Evolutionary conservation across 2,888 invertebrate genomes (phyloP).

Genomic region (Drosophila birchii): DNA sequence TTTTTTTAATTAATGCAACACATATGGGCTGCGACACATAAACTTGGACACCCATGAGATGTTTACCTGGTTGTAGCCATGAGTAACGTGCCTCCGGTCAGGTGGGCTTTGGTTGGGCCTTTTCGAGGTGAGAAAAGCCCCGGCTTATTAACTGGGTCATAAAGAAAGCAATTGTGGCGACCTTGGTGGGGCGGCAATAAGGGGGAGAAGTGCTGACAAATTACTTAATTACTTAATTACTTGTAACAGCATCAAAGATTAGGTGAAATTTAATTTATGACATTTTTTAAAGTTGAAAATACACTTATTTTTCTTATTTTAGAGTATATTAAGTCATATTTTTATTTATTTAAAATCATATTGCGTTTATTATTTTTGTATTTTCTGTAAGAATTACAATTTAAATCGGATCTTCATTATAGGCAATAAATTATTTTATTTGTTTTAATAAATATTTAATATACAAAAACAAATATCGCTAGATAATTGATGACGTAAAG

Average conservation of each 20-base stretch:
- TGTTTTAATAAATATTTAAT: not conserved
- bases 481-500: conserved; percentile 29
- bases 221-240: not conserved
- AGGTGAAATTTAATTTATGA: not conserved
- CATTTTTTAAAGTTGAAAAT: not conserved
- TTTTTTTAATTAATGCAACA: conserved; percentile 72
- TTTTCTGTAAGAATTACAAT: not conserved
- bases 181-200: conserved; percentile 52
- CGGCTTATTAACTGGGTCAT: conserved; percentile 58
- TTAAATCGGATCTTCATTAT: not conserved
- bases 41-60: conserved; percentile 13
- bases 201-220: not conserved
- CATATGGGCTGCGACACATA: conserved; percentile 38
- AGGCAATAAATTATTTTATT: not conserved
- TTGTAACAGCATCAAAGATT: no score
- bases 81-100: conserved; percentile 64
- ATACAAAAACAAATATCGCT: not conserved
- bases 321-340: no score
- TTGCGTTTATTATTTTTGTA: no score
- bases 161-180: conserved; percentile 62
- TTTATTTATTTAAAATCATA: no score
- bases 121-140: conserved; percentile 38
- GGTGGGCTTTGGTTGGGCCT: conserved; percentile 4
- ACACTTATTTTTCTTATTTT: not conserved
- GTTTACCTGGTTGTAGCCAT: conserved; percentile 26